Conservation (phyloP, 2,888 invertebrate genomes). For the Drosophila acutilabella region DNA sequence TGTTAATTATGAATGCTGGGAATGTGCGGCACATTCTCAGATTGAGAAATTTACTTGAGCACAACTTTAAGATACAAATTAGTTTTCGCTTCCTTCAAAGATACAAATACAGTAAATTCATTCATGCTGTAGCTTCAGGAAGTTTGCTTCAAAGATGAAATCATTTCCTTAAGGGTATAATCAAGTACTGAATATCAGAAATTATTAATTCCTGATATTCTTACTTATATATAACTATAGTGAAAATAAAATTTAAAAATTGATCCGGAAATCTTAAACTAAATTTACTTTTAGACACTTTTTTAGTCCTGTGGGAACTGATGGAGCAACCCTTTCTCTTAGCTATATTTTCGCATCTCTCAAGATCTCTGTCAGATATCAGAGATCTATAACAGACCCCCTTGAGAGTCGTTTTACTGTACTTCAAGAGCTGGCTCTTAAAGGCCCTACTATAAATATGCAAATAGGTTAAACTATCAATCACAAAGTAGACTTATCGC, state of each 20-base stretch:
- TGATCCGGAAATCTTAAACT: too few species aligned
- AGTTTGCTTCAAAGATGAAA: not conserved
- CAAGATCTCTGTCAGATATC: too few species aligned
- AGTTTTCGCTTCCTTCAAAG: not conserved
- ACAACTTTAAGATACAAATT: slow-evolving; percentile 16
- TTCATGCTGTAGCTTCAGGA: slow-evolving; percentile 1
- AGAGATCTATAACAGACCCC: too few species aligned
- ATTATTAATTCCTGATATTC: too few species aligned
- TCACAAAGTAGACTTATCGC: not conserved
- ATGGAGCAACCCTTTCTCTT: too few species aligned
- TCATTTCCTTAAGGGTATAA: not conserved
- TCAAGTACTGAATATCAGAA: too few species aligned
- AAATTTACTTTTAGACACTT: too few species aligned
- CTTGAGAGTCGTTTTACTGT: not conserved
- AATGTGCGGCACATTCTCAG: slow-evolving; percentile 34
- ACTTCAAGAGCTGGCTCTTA: not conserved
- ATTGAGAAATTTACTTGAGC: slow-evolving; percentile 11
- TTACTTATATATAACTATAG: too few species aligned
- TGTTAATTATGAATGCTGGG: slow-evolving; percentile 60
- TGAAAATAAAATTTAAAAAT: too few species aligned
- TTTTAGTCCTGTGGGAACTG: too few species aligned
- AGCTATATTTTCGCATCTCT: too few species aligned
- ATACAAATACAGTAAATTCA: not conserved
- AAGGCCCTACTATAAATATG: not conserved
- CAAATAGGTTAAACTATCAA: not conserved